These are phyloP conservation scores for Gila orcuttii DNA, from an alignment of 2,113 vertebrate genomes.

Conservation along the genomic window DNA sequence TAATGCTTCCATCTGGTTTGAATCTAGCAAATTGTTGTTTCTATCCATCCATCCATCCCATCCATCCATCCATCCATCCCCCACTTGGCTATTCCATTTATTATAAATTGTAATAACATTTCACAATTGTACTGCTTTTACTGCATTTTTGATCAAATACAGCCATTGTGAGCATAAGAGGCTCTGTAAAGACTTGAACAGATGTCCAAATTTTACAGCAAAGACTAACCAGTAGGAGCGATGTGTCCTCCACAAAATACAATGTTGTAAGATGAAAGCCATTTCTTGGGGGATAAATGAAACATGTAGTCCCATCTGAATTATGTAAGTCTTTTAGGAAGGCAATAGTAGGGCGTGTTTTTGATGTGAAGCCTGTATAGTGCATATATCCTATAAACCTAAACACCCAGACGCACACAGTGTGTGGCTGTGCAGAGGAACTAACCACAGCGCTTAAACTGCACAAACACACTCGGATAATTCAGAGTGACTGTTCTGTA, in stretches of 20 bases:
- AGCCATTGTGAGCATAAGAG: not conserved
- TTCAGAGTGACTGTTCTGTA: not conserved
- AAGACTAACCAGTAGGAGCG: not conserved
- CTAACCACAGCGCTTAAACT: not conserved
- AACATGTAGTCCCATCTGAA: constrained; percentile 21
- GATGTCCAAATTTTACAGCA: not conserved
- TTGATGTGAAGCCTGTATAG: not conserved
- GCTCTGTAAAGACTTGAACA: not conserved
- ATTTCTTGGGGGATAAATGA: constrained; percentile 22
- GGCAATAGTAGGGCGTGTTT: constrained; percentile 3
- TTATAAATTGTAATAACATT: not conserved
- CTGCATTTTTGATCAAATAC: not conserved
- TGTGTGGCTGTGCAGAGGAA: not conserved
- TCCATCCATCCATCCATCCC: too few species aligned
- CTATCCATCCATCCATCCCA: fast-evolving
- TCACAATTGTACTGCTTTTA: not conserved
- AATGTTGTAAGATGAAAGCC: not conserved
- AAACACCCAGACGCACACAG: not conserved
- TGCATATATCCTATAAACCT: not conserved
- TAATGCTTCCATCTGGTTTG: too few species aligned
- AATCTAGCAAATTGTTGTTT: not conserved
- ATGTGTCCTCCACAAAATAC: not conserved
- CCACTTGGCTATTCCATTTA: not conserved
- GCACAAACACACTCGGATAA: not conserved
- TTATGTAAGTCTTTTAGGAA: constrained; percentile 1